Evolutionary conservation across 1,140 invertebrate species (phyloP), one percentile per base, ranked within the genome.

Genomic region (Zelostemma sp.): DNA sequence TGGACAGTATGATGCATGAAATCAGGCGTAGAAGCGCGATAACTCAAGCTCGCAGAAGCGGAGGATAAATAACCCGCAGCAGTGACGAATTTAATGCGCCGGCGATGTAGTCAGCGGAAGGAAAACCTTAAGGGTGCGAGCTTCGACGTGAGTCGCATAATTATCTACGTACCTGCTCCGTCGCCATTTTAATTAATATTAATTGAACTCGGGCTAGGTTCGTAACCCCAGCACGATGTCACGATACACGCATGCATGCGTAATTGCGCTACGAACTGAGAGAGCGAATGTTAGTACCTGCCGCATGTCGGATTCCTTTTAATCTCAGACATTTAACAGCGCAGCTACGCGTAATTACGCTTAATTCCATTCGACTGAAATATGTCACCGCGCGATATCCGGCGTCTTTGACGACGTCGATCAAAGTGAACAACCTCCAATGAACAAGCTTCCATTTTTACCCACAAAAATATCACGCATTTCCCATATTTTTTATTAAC

Each of bases 151-250:
- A 33, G 49, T 51, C 47, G 0, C 62, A 28, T 75, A 68, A 72
- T 72, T 74, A 72, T 64, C 56, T 55, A 45, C 43, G 50, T 49
- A 18, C 41, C 41, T 55, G 15, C 14, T 56, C 35, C 46, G 50
- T 60, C 40, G 31, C 55, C 40, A 66, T 77, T 79, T 78, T 76
- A 76, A 78, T 80, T 77, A 79, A 80, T 77, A 79, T 80, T 79
- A 78, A 80, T 80, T 78, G 76, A 77, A 74, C 67, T 51, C 21
- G 21, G 46, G 31, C 45, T 45, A 50, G 40, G 28, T 41, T 17
- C 6, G 31, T n/a, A 38, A 40, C 14, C 28, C 18, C 50, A 28
- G 21, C 41, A 18, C 59, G 63, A 73, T 72, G 76, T 76, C 73
- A 60, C 50, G 49, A 35, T 60, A 55, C 41, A 65, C 58, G 67